Percentiles rank a stretch among this genome's conserved stretches.
phyloP scores from a whole-genome alignment of 2,888 invertebrate genomes.

The Caenorhabditis doughertyi region DNA sequence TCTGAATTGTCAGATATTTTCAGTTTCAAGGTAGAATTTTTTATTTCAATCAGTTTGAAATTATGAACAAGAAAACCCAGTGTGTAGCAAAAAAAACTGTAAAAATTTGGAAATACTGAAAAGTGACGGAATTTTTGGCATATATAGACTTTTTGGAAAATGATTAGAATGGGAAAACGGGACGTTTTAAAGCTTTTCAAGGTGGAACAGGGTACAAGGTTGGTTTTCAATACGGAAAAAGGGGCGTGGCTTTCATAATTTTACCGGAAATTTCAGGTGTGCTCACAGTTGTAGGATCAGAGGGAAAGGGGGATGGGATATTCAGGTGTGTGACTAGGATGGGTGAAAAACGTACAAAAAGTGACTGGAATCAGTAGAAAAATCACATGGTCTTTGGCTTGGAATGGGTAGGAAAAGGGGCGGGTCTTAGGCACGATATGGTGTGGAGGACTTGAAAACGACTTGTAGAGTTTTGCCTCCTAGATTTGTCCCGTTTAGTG shows the following conservation, averaged over 20 bases:
- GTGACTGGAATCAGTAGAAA: conserved; percentile 26
- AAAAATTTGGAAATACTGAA: conserved; percentile 26
- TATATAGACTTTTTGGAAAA: background rate
- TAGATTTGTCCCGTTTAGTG: conserved; percentile 91
- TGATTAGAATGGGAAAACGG: background rate
- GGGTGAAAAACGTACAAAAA: background rate
- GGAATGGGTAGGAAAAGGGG: background rate
- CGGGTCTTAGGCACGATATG: conserved; percentile 45
- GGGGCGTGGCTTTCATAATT: conserved; percentile 10
- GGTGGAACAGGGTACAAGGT: background rate
- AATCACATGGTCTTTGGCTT: conserved; percentile 31
- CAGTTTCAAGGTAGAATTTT: background rate
- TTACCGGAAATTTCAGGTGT: conserved; percentile 36
- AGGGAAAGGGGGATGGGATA: background rate
- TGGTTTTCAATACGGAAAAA: background rate
- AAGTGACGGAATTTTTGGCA: conserved; percentile 29
- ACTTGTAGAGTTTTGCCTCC: conserved; percentile 51
- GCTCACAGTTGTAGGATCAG: conserved; percentile 39
- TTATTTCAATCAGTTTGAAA: background rate
- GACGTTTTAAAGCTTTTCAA: conserved; percentile 30
- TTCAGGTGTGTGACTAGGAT: conserved; percentile 28
- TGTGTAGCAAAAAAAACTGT: conserved; percentile 14
- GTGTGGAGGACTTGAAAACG: conserved; percentile 41
- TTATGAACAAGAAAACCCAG: conserved; percentile 13
- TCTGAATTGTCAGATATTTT: too few relatives aligned